Percentiles rank a stretch among this genome's conserved stretches.
These are phyloP conservation scores for Urocitellus parryii DNA, from an alignment of 2,113 vertebrate genomes.

Conservation along the genomic window DNA sequence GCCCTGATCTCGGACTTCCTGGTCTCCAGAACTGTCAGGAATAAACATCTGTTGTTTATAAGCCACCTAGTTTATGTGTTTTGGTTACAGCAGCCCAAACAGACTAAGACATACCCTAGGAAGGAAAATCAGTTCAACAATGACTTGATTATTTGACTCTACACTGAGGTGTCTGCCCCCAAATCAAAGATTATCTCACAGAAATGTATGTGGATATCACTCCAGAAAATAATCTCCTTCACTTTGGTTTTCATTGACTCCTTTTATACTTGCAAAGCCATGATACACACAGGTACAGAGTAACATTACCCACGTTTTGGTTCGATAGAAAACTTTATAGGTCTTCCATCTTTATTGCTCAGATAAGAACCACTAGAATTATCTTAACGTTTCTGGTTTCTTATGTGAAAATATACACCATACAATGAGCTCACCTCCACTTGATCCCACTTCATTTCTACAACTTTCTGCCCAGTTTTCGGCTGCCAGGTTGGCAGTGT, in stretches of 20 bases:
- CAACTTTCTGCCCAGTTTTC: constrained; percentile 92
- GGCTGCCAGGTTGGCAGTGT: constrained; percentile 94
- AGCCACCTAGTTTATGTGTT: not conserved
- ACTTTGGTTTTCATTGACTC: not conserved
- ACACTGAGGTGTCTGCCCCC: not conserved
- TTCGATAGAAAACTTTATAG: not conserved
- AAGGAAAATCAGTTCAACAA: not conserved
- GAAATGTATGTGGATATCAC: not conserved
- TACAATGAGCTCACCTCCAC: constrained; percentile 90
- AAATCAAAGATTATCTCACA: not conserved
- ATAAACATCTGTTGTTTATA: not conserved
- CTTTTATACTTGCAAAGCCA: not conserved
- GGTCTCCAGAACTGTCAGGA: not conserved
- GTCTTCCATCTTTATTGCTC: not conserved
- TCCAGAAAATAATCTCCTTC: not conserved
- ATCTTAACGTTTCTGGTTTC: not conserved
- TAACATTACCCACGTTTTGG: fast-evolving
- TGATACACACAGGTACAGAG: too few species aligned
- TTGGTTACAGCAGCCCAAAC: not conserved
- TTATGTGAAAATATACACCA: not conserved
- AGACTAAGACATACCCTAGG: not conserved
- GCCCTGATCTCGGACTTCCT: not conserved
- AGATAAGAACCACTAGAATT: not conserved
- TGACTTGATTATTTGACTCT: not conserved
- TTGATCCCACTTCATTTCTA: constrained; percentile 95